Conservation (phyloP, 2,888 invertebrate genomes). For the Acleris emargana region DNA sequence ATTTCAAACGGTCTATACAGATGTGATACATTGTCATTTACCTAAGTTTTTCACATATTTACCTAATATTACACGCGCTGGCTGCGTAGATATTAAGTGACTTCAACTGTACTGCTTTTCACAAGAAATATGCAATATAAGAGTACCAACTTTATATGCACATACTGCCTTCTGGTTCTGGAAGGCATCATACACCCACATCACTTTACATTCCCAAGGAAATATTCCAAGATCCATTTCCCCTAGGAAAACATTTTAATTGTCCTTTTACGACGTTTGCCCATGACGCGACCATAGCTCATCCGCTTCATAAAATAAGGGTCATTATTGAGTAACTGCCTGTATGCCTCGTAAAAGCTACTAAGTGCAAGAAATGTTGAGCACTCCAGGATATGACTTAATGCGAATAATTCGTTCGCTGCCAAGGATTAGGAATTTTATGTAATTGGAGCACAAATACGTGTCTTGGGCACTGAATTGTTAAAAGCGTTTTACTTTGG, state of each 20-base stretch:
- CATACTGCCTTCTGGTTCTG: neutral
- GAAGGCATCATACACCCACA: neutral
- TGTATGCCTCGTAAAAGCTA: conserved; percentile 22
- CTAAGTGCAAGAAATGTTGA: conserved; percentile 22
- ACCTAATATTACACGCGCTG: too few relatives aligned
- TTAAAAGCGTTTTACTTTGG: too few relatives aligned
- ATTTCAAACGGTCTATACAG: too few relatives aligned
- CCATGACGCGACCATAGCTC: conserved; percentile 24
- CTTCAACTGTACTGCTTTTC: too few relatives aligned
- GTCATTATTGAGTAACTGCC: conserved; percentile 30
- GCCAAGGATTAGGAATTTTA: too few relatives aligned
- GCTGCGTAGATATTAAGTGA: too few relatives aligned
- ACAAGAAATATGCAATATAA: too few relatives aligned
- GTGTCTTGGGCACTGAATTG: too few relatives aligned
- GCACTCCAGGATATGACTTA: conserved; percentile 2
- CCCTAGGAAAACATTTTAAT: conserved; percentile 36
- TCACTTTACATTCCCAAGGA: conserved; percentile 13
- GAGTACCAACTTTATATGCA: too few relatives aligned
- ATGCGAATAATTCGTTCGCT: conserved; percentile 37
- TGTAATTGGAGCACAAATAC: too few relatives aligned
- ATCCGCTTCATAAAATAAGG: conserved; percentile 35
- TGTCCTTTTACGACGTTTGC: conserved; percentile 30
- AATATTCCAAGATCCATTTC: conserved; percentile 33
- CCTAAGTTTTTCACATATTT: too few relatives aligned
- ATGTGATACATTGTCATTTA: too few relatives aligned